Evolutionary conservation across 2,888 invertebrate genomes (phyloP).

Genomic region (Athetis lepigone): DNA sequence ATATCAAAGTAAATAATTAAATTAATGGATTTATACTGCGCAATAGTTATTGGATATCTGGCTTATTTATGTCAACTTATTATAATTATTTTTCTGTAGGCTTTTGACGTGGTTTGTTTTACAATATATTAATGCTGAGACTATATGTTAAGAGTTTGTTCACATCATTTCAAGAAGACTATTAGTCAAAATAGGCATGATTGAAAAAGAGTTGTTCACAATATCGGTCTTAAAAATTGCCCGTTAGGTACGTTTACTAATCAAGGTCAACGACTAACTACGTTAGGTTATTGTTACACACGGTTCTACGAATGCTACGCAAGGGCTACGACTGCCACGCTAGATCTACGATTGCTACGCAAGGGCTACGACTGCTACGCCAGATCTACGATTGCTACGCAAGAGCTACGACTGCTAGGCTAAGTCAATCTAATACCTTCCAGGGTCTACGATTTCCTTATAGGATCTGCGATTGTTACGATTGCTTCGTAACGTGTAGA

Average conservation of each 20-base stretch:
- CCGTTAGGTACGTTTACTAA: too few relatives aligned
- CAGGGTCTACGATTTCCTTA: not conserved
- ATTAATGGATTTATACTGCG: not conserved
- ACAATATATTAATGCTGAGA: too few relatives aligned
- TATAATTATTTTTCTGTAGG: slow-evolving; percentile 3
- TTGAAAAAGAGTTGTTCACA: too few relatives aligned
- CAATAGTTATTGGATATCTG: not conserved
- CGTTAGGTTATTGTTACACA: too few relatives aligned
- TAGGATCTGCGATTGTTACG: not conserved
- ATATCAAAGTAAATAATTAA: not conserved
- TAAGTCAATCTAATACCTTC: too few relatives aligned
- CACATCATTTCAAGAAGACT: too few relatives aligned
- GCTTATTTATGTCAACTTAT: not conserved
- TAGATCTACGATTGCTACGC: not conserved
- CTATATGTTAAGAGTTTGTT: too few relatives aligned
- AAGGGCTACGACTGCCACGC: not conserved
- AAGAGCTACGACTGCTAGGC: not conserved
- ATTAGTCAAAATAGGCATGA: too few relatives aligned
- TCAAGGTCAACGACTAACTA: too few relatives aligned
- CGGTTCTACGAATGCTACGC: not conserved
- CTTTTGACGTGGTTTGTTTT: not conserved
- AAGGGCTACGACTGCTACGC: not conserved
- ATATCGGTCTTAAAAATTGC: too few relatives aligned
- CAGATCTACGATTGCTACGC: not conserved
- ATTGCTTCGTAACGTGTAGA: too few relatives aligned